A percentile compares a stretch with the other conserved stretches of the same genome.
These are phyloP conservation scores for Merluccius polli DNA, from an alignment of 2,797 vertebrate genomes.

Conservation along the genomic window DNA sequence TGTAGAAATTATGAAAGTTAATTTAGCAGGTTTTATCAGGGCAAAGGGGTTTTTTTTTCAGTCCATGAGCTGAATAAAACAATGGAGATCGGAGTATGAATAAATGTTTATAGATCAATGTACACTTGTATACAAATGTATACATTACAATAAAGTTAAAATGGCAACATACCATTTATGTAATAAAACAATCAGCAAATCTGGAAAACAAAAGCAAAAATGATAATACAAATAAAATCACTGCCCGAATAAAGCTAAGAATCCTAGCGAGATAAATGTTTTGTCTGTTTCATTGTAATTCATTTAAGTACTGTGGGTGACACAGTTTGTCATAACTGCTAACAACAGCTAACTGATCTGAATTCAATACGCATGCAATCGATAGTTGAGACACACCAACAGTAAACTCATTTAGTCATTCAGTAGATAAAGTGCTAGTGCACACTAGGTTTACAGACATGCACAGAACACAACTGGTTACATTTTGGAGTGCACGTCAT, in stretches of 20 bases:
- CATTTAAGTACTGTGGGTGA: not conserved
- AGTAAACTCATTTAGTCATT: not conserved
- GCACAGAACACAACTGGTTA: not conserved
- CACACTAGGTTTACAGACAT: not conserved
- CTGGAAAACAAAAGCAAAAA: not conserved
- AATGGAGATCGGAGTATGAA: not conserved
- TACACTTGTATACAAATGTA: not conserved
- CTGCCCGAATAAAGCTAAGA: not conserved
- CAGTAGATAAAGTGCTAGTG: not conserved
- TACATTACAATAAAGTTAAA: not conserved
- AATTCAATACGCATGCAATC: not conserved
- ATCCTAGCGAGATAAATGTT: not conserved
- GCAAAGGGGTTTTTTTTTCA: no score
- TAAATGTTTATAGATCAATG: not conserved
- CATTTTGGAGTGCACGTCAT: not conserved
- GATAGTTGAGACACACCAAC: not conserved
- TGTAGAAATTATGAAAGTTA: no score
- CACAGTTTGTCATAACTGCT: not conserved
- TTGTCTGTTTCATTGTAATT: not conserved
- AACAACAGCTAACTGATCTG: not conserved
- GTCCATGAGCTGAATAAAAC: not conserved
- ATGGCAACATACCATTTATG: not conserved
- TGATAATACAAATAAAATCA: not conserved
- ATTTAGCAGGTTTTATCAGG: no score
- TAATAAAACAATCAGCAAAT: conserved; percentile 1